Base-by-base conservation (phyloP, 2,113 vertebrate genomes). In the Heterochromis multidens region DNA sequence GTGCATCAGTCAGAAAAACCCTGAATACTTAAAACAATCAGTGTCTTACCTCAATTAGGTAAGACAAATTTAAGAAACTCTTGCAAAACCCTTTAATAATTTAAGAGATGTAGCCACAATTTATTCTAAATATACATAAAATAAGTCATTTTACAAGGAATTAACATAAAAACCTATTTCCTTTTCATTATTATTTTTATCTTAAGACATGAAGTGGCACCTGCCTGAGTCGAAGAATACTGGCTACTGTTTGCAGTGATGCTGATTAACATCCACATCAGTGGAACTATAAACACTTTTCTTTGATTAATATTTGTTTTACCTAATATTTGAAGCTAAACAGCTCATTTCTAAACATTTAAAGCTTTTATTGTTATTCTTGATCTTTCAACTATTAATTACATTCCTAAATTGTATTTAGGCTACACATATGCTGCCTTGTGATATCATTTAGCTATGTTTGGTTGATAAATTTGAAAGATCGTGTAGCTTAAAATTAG, bases 391-490 rank as follows among this genome's bases (percentile, higher is more conserved):
- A 13, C 14, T 3, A 46, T 46, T 46, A 46, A 14, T 46, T 14
- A 46, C 14, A 23, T 29, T 12, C 43, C 40, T 46, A 7, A 49
- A 70, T 11, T 70, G 16, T 19, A 29, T 29, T 29, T 25, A 70
- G 23, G 9, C 40, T 19, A 49, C 1, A 72, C 0, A 49, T 12
- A 4, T 37, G 37, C 37, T 40, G 37, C 37, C 37, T 3, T 27
- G 40, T 27, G 65, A 27, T 43, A 70, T 70, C 1, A 46, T 4
- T 46, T 12, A 70, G 43, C 14, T 46, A 46, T 43, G 17, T 27
- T 0, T 70, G 65, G 11, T 14, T 49, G 23, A 72, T 49, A 29
- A 70, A 70, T 23, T 43, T 12, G 8, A 70, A n/a, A 70, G 40
- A 49, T 67, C 37, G 6, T 4, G 40, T 7, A 72, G 40, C 23